Conservation (phyloP, 2,797 vertebrate genomes). For the Knipowitschia caucasica region DNA sequence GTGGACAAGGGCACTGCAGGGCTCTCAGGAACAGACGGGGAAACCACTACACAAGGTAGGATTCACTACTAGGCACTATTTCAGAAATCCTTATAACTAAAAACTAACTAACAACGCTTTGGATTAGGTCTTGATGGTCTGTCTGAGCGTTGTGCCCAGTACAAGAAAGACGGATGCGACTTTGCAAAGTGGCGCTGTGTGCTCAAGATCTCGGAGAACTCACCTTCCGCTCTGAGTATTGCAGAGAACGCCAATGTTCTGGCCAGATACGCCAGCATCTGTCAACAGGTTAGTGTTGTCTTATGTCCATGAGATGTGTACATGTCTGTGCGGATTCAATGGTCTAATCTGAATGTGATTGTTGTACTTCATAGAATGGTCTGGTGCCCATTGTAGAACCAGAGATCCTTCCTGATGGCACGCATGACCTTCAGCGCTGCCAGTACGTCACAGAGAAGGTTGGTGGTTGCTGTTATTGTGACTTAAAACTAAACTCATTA, state of each 20-base stretch:
- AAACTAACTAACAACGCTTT: too few relatives aligned
- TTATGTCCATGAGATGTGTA: not conserved
- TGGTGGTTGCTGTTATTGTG: not conserved
- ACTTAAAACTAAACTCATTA: not conserved
- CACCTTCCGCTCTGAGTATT: conserved; percentile 87
- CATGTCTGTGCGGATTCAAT: not conserved
- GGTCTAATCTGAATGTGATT: not conserved
- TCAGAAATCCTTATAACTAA: too few relatives aligned
- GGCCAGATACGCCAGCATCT: conserved; percentile 95
- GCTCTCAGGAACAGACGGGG: conserved; percentile 88
- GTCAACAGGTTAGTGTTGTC: conserved; percentile 85
- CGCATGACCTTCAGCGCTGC: conserved; percentile 91
- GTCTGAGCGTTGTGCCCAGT: conserved; percentile 93
- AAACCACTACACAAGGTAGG: conserved; percentile 94
- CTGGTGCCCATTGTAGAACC: conserved; percentile 96
- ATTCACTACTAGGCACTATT: too few relatives aligned
- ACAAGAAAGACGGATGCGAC: conserved; percentile 93
- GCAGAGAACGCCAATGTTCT: conserved; percentile 92
- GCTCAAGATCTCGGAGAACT: conserved; percentile 89
- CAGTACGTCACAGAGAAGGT: conserved; percentile 97
- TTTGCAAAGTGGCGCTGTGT: conserved; percentile 99
- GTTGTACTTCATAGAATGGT: conserved; percentile 78
- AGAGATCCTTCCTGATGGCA: conserved; percentile 93
- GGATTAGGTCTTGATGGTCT: conserved; percentile 89
- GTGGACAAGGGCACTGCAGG: conserved; percentile 97